Evolutionary conservation across 1,140 invertebrate species (phyloP).

Genomic region (Paraescarpia echinospica): DNA sequence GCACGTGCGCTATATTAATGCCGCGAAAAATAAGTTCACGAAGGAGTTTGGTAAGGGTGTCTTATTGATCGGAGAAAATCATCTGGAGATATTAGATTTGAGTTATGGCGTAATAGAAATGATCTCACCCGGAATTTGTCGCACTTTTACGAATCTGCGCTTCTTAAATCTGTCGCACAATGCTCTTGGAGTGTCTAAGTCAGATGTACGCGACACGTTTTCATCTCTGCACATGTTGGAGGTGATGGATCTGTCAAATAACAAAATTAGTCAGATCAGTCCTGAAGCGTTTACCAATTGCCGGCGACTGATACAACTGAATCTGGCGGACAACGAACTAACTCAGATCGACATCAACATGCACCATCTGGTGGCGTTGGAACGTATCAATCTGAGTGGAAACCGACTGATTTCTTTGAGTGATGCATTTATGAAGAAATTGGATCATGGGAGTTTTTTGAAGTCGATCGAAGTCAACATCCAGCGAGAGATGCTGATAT

Average conservation of each 20-base stretch:
- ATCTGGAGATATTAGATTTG: neutral
- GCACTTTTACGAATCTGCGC: neutral
- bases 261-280: neutral
- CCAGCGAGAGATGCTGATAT: neutral
- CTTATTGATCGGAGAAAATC: neutral
- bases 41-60: neutral
- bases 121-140: neutral
- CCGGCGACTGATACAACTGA: neutral
- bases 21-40: neutral
- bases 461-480: neutral
- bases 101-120: neutral
- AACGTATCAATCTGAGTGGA: neutral
- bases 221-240: neutral
- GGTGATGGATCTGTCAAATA: neutral
- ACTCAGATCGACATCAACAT: neutral
- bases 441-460: neutral
- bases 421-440: neutral
- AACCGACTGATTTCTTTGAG: neutral
- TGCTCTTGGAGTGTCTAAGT: neutral
- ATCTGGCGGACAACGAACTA: neutral
- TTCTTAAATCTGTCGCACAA: neutral
- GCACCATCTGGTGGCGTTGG: neutral
- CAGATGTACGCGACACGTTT: neutral
- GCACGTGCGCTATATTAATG: neutral
- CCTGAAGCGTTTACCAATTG: neutral